Evolutionary conservation across 2,113 vertebrate species (phyloP).

Genomic region (Mus spicilegus): DNA sequence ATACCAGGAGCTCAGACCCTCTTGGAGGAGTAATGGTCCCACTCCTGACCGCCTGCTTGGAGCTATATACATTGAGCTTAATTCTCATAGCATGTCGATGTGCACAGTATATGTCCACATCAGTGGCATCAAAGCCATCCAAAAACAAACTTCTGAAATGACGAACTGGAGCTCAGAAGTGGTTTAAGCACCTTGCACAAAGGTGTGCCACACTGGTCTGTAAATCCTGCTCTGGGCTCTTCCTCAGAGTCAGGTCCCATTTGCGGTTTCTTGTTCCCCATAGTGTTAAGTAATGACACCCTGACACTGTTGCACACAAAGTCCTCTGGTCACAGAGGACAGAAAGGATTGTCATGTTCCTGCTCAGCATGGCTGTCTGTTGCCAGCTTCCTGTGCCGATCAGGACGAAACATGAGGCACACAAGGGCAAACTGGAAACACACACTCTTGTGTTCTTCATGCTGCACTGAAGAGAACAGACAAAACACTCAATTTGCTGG

Average conservation of each 20-base stretch:
- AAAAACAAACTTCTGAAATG: background rate
- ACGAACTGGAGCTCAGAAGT: background rate
- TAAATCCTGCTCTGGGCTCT: background rate
- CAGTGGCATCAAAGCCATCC: background rate
- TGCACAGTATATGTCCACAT: background rate
- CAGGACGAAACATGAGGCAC: too few relatives aligned
- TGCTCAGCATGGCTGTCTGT: background rate
- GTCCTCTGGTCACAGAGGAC: background rate
- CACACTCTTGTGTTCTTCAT: too few relatives aligned
- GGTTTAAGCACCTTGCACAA: background rate
- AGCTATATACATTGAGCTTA: background rate
- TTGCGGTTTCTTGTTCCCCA: background rate
- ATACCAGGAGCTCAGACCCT: background rate
- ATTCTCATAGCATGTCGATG: background rate
- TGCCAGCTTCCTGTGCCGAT: slow-evolving; percentile 19
- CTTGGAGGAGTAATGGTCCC: too few relatives aligned
- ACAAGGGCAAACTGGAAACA: background rate
- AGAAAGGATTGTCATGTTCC: background rate
- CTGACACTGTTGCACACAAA: background rate
- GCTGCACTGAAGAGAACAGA: background rate
- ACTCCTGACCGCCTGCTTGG: background rate
- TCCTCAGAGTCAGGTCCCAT: background rate
- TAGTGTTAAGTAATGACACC: background rate
- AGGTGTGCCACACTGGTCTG: background rate
- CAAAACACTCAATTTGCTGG: background rate